These are phyloP conservation scores for Vicugna pacos DNA, from an alignment of 2,113 vertebrate species.

Conservation along the genomic window DNA sequence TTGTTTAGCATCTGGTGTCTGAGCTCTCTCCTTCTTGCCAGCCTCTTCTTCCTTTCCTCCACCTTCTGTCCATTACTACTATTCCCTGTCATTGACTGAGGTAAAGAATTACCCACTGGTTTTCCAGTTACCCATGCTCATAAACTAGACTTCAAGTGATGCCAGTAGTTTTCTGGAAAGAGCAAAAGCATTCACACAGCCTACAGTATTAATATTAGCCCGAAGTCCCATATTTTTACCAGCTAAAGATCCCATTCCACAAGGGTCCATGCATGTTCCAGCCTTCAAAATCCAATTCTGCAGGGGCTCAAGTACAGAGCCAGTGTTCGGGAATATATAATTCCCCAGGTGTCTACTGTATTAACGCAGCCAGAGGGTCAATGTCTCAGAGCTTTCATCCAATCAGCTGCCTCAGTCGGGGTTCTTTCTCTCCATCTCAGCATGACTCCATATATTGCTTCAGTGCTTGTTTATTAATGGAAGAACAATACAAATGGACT, in stretches of 20 bases:
- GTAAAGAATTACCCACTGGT: conserved; percentile 7
- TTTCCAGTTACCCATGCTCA: conserved; percentile 1
- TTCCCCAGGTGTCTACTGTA: background rate
- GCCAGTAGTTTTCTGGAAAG: background rate
- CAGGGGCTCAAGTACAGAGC: background rate
- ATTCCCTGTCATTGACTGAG: background rate
- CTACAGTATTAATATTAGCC: conserved; percentile 59
- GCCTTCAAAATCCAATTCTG: background rate
- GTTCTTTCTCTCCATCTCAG: conserved; percentile 67
- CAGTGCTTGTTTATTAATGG: conserved; percentile 76
- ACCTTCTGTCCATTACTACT: conserved; percentile 34
- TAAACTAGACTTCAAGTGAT: background rate
- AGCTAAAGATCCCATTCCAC: background rate
- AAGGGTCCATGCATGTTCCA: conserved; percentile 60
- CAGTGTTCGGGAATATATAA: background rate
- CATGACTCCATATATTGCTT: conserved; percentile 78
- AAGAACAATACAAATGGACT: conserved; percentile 77
- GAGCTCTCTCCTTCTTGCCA: background rate
- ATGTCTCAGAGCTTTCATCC: conserved; percentile 30
- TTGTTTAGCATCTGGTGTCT: conserved; percentile 60
- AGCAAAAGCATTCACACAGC: background rate
- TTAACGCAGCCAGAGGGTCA: background rate
- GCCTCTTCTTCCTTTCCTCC: background rate
- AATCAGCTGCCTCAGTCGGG: conserved; percentile 29
- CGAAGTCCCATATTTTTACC: background rate